Conservation (phyloP, 2,797 vertebrate genomes). For the Rhabdomys pumilio region DNA sequence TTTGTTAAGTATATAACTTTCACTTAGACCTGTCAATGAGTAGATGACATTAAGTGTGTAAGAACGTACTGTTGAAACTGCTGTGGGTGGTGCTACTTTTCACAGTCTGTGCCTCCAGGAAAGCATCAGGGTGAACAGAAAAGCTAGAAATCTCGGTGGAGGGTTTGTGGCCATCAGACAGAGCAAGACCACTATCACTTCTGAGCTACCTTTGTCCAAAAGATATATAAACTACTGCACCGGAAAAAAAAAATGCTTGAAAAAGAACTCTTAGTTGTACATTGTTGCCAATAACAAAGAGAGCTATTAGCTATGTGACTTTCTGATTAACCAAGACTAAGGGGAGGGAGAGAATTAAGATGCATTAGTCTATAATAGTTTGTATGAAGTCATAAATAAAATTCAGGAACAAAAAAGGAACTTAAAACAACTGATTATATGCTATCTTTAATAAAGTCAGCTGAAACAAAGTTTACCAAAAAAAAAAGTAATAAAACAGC, state of each 20-base stretch:
- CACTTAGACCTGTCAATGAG: slow-evolving; percentile 6
- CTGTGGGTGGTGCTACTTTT: background rate
- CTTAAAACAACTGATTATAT: slow-evolving; percentile 43
- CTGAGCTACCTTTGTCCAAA: background rate
- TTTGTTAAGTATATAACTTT: background rate
- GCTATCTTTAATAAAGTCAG: slow-evolving; percentile 16
- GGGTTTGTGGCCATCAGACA: background rate
- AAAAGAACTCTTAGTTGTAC: background rate
- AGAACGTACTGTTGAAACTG: background rate
- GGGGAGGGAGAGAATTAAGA: background rate
- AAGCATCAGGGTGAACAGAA: background rate
- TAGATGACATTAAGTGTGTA: background rate
- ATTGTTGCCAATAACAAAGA: background rate
- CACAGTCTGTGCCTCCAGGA: background rate
- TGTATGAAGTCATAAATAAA: background rate
- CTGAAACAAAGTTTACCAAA: slow-evolving; percentile 28
- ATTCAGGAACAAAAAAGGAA: background rate
- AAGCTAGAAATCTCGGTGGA: background rate
- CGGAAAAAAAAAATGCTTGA: background rate
- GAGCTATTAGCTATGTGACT: background rate
- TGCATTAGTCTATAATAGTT: background rate
- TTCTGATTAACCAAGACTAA: slow-evolving; percentile 3
- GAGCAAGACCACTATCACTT: background rate
- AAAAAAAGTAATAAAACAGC: slow-evolving; percentile 27
- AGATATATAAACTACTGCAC: background rate